These are phyloP conservation scores for Abramis brama DNA, from an alignment of 2,113 vertebrate species.

Conservation along the genomic window DNA sequence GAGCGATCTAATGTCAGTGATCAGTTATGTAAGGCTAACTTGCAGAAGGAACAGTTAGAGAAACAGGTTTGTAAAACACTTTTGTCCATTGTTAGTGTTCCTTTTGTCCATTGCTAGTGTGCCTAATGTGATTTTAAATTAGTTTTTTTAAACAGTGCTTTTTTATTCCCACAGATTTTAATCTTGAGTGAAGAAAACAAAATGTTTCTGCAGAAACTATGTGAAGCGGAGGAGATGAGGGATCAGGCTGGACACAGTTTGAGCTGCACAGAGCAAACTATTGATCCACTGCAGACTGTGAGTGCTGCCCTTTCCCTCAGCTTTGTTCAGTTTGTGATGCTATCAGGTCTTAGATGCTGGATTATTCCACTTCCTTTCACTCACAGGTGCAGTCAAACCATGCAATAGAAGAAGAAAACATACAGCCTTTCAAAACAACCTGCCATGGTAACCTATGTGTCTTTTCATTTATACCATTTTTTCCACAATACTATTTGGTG, in stretches of 20 bases:
- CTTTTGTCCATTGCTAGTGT: background rate
- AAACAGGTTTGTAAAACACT: conserved; percentile 71
- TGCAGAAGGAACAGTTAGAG: conserved; percentile 80
- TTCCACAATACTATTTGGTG: background rate
- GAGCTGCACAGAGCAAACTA: conserved; percentile 75
- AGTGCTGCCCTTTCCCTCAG: conserved; percentile 22
- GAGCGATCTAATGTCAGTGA: conserved; percentile 77
- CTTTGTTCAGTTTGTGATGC: background rate
- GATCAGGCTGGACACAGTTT: conserved; percentile 72
- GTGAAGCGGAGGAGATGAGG: conserved; percentile 75
- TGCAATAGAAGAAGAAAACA: conserved; percentile 70
- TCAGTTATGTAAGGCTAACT: conserved; percentile 78
- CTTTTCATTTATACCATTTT: background rate
- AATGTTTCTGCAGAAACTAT: conserved; percentile 72
- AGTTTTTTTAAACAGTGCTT: background rate
- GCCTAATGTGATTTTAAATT: background rate
- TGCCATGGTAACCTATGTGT: conserved; percentile 72
- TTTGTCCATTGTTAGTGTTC: background rate
- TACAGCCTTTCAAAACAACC: conserved; percentile 69
- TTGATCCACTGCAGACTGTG: conserved; percentile 77
- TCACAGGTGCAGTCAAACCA: conserved; percentile 73
- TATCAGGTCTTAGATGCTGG: conserved; percentile 2
- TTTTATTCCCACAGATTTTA: conserved; percentile 69
- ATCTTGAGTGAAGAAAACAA: conserved; percentile 76
- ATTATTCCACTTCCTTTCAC: conserved; percentile 23